These are phyloP conservation scores for Littorina saxatilis DNA, from an alignment of 1,140 invertebrate genomes.

Conservation along the genomic window DNA sequence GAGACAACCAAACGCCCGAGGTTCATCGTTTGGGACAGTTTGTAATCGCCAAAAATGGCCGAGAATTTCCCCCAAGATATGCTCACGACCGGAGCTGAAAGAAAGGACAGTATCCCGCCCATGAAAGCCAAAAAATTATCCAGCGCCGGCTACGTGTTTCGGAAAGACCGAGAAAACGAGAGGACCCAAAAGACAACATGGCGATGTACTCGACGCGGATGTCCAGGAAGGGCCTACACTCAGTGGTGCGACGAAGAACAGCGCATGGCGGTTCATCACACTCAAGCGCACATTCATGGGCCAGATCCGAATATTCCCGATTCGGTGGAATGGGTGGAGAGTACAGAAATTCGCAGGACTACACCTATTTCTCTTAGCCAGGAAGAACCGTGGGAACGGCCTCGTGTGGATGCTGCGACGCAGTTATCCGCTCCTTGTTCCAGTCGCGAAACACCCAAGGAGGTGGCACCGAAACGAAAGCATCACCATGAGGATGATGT, in stretches of 20 bases:
- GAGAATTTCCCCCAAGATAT: too few relatives aligned
- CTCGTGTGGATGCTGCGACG: slow-evolving; percentile 28
- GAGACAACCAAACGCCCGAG: too few relatives aligned
- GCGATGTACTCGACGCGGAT: slow-evolving; percentile 27
- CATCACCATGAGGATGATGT: slow-evolving; percentile 2
- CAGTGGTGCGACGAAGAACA: slow-evolving; percentile 30
- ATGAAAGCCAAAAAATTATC: slow-evolving; percentile 28
- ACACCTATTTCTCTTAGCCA: background rate
- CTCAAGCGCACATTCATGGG: slow-evolving; percentile 24
- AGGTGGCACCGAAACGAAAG: background rate
- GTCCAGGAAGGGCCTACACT: slow-evolving; percentile 34
- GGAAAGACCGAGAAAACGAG: slow-evolving; percentile 32
- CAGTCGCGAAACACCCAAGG: background rate
- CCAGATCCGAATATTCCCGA: slow-evolving; percentile 13
- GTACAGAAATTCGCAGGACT: slow-evolving; percentile 19
- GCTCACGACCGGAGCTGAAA: too few relatives aligned
- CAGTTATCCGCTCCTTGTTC: slow-evolving; percentile 8
- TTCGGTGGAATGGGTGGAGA: slow-evolving; percentile 33
- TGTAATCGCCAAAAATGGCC: too few relatives aligned
- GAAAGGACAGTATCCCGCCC: slow-evolving; percentile 7
- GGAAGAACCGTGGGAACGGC: background rate
- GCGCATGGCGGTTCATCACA: slow-evolving; percentile 10
- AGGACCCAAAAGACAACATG: slow-evolving; percentile 38
- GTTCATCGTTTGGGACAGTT: too few relatives aligned
- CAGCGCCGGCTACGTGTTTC: slow-evolving; percentile 30